Conservation (phyloP, 2,888 invertebrate genomes). For the Eupsilia transversa region DNA sequence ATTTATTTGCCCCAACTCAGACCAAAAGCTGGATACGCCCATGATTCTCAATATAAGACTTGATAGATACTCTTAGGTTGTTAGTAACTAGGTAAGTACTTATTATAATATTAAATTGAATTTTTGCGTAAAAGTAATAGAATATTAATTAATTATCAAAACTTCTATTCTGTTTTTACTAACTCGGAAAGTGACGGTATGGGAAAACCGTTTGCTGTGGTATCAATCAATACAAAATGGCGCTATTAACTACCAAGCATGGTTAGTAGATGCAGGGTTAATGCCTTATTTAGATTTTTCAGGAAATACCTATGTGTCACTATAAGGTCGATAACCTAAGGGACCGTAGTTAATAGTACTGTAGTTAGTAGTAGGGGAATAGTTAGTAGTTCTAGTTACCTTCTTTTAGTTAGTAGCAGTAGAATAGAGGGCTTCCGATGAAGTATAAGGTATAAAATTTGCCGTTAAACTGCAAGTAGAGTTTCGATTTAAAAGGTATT, state of each 20-base stretch:
- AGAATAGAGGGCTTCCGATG: not conserved
- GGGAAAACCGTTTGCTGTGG: constrained; percentile 13
- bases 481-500: not conserved
- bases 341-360: no score
- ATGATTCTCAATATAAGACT: not conserved
- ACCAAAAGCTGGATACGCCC: not conserved
- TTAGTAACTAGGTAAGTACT: not conserved
- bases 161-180: not conserved
- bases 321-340: not conserved
- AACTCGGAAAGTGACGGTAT: not conserved
- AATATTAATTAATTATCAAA: not conserved
- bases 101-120: not conserved
- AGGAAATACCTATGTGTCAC: constrained; percentile 27
- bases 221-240: constrained; percentile 25
- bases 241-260: not conserved
- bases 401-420: not conserved
- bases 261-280: not conserved
- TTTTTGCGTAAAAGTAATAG: not conserved
- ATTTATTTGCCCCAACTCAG: not conserved
- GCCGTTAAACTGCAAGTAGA: not conserved
- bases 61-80: not conserved
- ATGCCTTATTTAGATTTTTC: not conserved
- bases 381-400: no score
- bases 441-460: not conserved
- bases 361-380: no score